Evolutionary conservation across 2,113 vertebrate genomes (phyloP).

Genomic region (Illadopsis cleaveri): DNA sequence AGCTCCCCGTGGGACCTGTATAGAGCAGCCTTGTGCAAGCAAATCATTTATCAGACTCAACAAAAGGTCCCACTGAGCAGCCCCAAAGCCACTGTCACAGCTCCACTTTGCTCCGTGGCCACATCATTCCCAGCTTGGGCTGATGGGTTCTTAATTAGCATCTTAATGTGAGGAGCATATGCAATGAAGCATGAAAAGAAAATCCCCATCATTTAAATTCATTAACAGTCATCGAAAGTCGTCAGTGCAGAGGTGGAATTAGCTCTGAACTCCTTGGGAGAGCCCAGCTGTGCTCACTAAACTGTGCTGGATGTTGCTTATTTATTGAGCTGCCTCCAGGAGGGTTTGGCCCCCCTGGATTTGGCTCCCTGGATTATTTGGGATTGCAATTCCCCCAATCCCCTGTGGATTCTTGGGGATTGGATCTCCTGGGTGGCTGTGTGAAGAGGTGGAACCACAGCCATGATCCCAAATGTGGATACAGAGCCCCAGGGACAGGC

Average conservation of each 20-base stretch:
- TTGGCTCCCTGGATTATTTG: not conserved
- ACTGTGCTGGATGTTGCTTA: not conserved
- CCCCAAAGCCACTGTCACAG: not conserved
- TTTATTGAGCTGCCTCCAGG: not conserved
- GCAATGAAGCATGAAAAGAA: conserved; percentile 71
- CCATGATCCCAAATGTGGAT: not conserved
- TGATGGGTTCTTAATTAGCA: conserved; percentile 71
- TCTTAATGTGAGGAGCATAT: conserved; percentile 72
- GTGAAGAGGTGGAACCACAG: not conserved
- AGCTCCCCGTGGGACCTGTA: not conserved
- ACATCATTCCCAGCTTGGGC: conserved; percentile 5
- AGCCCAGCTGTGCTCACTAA: conserved; percentile 58
- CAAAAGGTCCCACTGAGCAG: not conserved
- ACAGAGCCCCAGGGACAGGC: not conserved
- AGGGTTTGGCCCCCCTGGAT: not conserved
- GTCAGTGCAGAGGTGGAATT: conserved; percentile 70
- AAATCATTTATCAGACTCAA: conserved; percentile 8
- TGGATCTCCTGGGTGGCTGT: not conserved
- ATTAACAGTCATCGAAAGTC: conserved; percentile 73
- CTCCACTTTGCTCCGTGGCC: conserved; percentile 28
- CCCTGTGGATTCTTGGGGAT: not conserved
- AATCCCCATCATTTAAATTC: conserved; percentile 80
- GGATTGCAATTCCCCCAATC: not conserved
- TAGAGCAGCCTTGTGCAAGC: not conserved
- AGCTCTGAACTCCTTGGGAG: conserved; percentile 70